These are phyloP conservation scores for Portevinia maculata DNA, from an alignment of 2,888 invertebrate genomes.

Conservation along the genomic window DNA sequence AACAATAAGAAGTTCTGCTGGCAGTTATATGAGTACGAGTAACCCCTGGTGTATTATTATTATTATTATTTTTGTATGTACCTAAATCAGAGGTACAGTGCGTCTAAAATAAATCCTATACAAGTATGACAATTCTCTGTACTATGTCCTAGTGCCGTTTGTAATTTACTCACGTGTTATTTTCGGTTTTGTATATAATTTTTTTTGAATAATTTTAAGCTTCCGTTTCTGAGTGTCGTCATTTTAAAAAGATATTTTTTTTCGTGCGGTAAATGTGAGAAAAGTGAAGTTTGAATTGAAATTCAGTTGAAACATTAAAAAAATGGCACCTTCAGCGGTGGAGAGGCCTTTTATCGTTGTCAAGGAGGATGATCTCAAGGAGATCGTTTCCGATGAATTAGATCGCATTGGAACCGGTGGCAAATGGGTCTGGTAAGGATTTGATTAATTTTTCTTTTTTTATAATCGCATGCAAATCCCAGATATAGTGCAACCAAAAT, in stretches of 20 bases:
- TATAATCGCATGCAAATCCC: neutral
- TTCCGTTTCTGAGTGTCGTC: constrained; percentile 40
- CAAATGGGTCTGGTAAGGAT: constrained; percentile 81
- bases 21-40: no score
- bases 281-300: constrained; percentile 23
- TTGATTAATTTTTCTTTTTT: neutral
- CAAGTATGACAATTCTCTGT: constrained; percentile 4
- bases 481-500: neutral
- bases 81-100: neutral
- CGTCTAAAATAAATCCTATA: constrained; percentile 21
- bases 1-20: constrained; percentile 17
- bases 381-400: constrained; percentile 80
- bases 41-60: constrained; percentile 2
- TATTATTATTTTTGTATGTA: neutral
- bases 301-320: constrained; percentile 43
- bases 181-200: constrained; percentile 7
- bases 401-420: constrained; percentile 81
- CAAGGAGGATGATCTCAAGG: constrained; percentile 81
- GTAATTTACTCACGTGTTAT: constrained; percentile 5
- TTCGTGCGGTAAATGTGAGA: constrained; percentile 9
- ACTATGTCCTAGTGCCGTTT: constrained; percentile 39
- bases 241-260: constrained; percentile 42
- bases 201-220: constrained; percentile 12
- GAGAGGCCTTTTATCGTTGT: constrained; percentile 71
- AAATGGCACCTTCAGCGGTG: constrained; percentile 41